Conservation (phyloP, 2,113 vertebrate species). For the Cinclus mexicanus region DNA sequence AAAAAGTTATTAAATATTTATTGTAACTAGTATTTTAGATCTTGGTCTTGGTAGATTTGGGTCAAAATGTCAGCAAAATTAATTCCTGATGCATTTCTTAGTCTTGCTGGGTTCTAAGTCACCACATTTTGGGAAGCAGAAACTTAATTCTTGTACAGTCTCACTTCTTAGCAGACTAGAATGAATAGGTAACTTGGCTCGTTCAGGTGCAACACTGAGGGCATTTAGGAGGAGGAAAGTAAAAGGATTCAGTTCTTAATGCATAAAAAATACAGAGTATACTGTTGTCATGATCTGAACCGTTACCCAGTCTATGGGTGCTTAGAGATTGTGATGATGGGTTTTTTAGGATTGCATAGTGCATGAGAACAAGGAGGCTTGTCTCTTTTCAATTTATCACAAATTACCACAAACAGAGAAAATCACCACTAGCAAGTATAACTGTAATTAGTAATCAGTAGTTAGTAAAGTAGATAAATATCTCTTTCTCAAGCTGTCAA, state of each 20-base stretch:
- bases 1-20: not conserved
- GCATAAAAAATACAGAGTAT: not conserved
- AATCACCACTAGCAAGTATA: not conserved
- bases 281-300: not conserved
- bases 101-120: not conserved
- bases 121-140: not conserved
- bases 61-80: not conserved
- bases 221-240: not conserved
- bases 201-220: not conserved
- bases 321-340: not conserved
- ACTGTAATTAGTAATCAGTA: not conserved
- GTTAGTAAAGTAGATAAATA: not conserved
- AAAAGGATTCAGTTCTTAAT: not conserved
- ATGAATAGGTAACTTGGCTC: not conserved
- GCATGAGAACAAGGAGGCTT: not conserved
- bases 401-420: not conserved
- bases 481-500: not conserved
- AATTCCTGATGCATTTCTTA: not conserved
- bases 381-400: not conserved
- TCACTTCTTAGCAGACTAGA: not conserved
- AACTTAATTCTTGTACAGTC: not conserved
- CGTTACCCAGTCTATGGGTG: not conserved
- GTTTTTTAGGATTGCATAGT: not conserved
- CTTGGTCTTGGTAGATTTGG: not conserved
- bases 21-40: not conserved